Percentiles rank a stretch among this genome's conserved stretches.
These are phyloP conservation scores for Drosophila ochracea DNA, from an alignment of 2,888 invertebrate species.

Conservation along the genomic window DNA sequence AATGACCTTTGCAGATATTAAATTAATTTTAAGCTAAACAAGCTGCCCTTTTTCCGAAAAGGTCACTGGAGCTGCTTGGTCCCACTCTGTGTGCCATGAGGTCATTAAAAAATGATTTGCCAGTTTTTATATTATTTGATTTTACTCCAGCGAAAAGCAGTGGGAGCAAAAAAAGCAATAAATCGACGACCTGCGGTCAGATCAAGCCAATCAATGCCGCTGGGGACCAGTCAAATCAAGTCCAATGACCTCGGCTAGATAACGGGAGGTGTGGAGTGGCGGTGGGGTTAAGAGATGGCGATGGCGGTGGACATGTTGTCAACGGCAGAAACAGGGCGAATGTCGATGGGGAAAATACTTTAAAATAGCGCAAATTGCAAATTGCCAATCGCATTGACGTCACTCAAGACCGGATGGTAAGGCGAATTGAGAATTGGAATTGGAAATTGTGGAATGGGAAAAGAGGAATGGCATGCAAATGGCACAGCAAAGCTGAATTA, in stretches of 20 bases:
- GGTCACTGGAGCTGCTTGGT: conserved; percentile 11
- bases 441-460: not conserved
- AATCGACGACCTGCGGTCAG: conserved; percentile 47
- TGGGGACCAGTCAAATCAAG: conserved; percentile 42
- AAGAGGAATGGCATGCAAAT: conserved; percentile 50
- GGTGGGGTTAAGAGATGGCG: not conserved
- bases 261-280: not conserved
- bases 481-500: conserved; percentile 20
- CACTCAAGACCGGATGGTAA: conserved; percentile 21
- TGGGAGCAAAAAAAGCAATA: conserved; percentile 29
- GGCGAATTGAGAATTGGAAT: conserved; percentile 2
- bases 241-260: conserved; percentile 46
- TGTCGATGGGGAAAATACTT: conserved; percentile 30
- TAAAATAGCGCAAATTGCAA: conserved; percentile 50
- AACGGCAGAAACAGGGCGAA: not conserved
- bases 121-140: conserved; percentile 2
- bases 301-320: conserved; percentile 2
- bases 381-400: conserved; percentile 66
- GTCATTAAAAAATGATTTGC: conserved; percentile 19
- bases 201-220: conserved; percentile 42
- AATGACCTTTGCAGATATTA: conserved; percentile 3
- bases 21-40: not conserved
- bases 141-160: conserved; percentile 3
- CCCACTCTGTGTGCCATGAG: not conserved
- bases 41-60: not conserved